These are phyloP conservation scores for Penelope pileata DNA, from an alignment of 2,113 vertebrate species.

Conservation along the genomic window DNA sequence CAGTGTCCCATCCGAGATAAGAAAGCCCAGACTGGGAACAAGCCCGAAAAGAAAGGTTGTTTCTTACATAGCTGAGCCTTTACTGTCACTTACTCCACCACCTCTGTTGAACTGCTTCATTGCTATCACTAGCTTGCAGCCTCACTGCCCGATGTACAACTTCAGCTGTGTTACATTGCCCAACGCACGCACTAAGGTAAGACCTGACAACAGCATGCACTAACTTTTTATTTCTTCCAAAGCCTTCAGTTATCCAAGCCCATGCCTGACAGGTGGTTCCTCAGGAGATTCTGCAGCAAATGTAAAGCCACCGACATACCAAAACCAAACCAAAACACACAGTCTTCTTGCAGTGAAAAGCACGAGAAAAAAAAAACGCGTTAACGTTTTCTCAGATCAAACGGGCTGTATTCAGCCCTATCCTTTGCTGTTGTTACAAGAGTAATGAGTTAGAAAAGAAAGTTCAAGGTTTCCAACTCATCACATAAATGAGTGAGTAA, in stretches of 20 bases:
- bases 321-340: accelerated
- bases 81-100: accelerated
- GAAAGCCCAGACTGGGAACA: background rate
- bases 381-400: background rate
- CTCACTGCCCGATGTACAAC: accelerated
- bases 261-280: background rate
- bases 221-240: background rate
- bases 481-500: background rate
- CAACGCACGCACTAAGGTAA: accelerated
- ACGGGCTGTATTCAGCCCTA: too few species aligned
- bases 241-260: background rate
- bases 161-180: background rate
- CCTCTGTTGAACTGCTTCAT: accelerated
- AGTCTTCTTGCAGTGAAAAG: background rate
- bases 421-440: background rate
- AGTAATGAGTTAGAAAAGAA: background rate
- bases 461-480: background rate
- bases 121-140: background rate
- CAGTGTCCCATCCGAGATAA: background rate
- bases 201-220: accelerated
- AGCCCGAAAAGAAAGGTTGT: background rate
- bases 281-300: background rate
- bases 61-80: background rate
- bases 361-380: accelerated
- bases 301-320: background rate